Percentiles rank a stretch among this genome's conserved stretches.
These are phyloP conservation scores for Brachypteracias leptosomus DNA, from an alignment of 2,113 vertebrate genomes.

Conservation along the genomic window DNA sequence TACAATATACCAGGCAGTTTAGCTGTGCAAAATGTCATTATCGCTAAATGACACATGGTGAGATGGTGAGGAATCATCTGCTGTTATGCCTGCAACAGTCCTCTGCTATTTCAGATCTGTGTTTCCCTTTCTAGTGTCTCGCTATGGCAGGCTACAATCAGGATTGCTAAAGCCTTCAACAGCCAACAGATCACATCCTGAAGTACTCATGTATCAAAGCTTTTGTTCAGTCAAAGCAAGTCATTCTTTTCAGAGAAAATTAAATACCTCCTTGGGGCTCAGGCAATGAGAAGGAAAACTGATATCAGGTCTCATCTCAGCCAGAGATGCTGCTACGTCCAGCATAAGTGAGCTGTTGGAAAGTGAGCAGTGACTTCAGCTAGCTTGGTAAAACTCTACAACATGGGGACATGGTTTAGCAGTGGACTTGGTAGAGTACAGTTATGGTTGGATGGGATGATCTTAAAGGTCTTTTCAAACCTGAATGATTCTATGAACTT, in stretches of 20 bases:
- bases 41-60: not conserved
- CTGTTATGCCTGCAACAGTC: not conserved
- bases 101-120: not conserved
- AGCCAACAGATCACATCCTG: not conserved
- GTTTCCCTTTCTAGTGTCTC: not conserved
- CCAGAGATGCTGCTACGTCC: not conserved
- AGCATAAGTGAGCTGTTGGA: not conserved
- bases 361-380: not conserved
- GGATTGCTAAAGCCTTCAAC: not conserved
- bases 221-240: not conserved
- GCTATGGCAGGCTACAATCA: not conserved
- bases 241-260: not conserved
- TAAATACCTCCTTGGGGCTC: not conserved
- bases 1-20: not conserved
- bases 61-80: not conserved
- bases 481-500: not conserved
- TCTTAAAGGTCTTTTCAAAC: too few relatives aligned
- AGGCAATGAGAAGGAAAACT: not conserved
- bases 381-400: not conserved
- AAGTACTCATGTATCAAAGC: not conserved
- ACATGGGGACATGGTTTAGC: too few relatives aligned
- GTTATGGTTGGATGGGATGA: too few relatives aligned
- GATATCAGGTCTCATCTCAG: not conserved
- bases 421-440: too few relatives aligned
- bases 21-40: not conserved